Evolutionary conservation across 2,113 vertebrate genomes (phyloP).

Genomic region (Vanacampus margaritifer): DNA sequence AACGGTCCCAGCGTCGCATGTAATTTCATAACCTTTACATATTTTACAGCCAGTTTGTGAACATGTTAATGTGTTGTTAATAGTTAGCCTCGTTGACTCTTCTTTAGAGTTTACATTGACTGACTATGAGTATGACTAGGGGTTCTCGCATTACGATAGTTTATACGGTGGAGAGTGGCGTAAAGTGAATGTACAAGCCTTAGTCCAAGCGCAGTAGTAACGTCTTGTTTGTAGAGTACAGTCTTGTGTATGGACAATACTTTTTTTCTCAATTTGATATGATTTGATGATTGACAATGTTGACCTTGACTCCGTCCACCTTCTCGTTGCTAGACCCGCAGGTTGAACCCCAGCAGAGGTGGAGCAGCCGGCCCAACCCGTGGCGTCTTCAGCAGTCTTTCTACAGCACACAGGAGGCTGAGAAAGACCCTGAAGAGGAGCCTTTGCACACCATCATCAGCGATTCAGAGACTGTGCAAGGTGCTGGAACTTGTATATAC

Average conservation of each 20-base stretch:
- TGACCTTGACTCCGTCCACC: neutral
- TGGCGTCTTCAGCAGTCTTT: slow-evolving; percentile 40
- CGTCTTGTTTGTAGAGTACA: too few relatives aligned
- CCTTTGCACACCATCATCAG: slow-evolving; percentile 82
- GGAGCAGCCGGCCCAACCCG: slow-evolving; percentile 16
- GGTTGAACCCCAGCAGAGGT: slow-evolving; percentile 24
- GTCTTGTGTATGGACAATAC: too few relatives aligned
- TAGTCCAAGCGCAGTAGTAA: too few relatives aligned
- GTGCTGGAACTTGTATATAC: slow-evolving; percentile 52
- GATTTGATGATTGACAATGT: neutral
- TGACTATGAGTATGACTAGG: too few relatives aligned
- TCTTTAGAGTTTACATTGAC: neutral
- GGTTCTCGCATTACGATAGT: too few relatives aligned
- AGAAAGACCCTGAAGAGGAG: slow-evolving; percentile 67
- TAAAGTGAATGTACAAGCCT: too few relatives aligned
- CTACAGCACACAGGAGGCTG: slow-evolving; percentile 81
- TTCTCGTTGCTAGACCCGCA: slow-evolving; percentile 10
- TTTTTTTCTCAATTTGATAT: too few relatives aligned
- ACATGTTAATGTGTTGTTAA: neutral
- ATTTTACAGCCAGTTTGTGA: neutral
- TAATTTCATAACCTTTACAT: neutral
- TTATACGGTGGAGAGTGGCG: too few relatives aligned
- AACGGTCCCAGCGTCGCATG: neutral
- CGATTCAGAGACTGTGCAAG: slow-evolving; percentile 82
- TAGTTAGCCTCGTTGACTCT: too few relatives aligned